A percentile compares a stretch with the other conserved stretches of the same genome.
Evolutionary conservation across 2,113 vertebrate species (phyloP).

Genomic region (Regulus satrapa): DNA sequence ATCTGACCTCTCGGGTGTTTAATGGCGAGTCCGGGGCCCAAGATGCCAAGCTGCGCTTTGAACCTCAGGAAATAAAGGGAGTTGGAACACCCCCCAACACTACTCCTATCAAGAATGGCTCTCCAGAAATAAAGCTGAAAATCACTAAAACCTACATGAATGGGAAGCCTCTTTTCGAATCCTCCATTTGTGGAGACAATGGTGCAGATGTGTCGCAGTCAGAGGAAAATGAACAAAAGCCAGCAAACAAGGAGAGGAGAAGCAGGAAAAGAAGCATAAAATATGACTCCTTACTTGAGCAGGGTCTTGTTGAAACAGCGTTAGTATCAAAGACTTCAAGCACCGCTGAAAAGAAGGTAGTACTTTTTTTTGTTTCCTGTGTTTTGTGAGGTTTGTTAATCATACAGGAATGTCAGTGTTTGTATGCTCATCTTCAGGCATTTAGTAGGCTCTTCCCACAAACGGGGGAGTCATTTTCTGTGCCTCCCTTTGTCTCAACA

Average conservation of each 20-base stretch:
- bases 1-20: slow-evolving; percentile 89
- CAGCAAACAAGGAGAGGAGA: slow-evolving; percentile 73
- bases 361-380: background rate
- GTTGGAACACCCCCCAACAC: slow-evolving; percentile 77
- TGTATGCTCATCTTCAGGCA: background rate
- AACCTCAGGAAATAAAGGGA: slow-evolving; percentile 80
- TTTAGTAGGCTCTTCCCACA: background rate
- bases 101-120: slow-evolving; percentile 79
- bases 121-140: slow-evolving; percentile 87
- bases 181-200: slow-evolving; percentile 80
- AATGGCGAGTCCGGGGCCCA: slow-evolving; percentile 86
- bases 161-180: slow-evolving; percentile 82
- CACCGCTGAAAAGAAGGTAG: slow-evolving; percentile 72
- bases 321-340: slow-evolving; percentile 61
- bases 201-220: slow-evolving; percentile 68
- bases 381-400: background rate
- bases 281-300: slow-evolving; percentile 73
- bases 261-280: slow-evolving; percentile 78
- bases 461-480: accelerated
- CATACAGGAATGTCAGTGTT: background rate
- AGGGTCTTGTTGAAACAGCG: slow-evolving; percentile 62
- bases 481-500: background rate
- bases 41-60: slow-evolving; percentile 78
- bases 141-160: slow-evolving; percentile 91
- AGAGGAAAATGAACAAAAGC: slow-evolving; percentile 69